Evolutionary conservation across 2,113 vertebrate genomes (phyloP), one percentile per base, ranked within the genome.

Genomic region (Stomatorhinus ivindoensis): DNA sequence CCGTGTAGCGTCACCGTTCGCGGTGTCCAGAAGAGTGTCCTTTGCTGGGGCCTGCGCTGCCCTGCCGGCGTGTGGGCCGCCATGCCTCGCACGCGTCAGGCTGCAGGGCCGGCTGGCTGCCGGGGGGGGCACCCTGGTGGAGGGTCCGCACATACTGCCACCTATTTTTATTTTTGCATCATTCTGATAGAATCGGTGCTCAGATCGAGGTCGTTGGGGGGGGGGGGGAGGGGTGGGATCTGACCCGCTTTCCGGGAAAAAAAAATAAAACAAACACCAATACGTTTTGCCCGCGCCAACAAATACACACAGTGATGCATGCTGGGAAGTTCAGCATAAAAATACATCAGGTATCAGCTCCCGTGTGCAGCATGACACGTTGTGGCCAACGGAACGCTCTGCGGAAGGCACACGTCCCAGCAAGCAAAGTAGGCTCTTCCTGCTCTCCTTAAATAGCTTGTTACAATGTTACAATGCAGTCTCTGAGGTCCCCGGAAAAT

Each of bases 181-280:
- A 80, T 73, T 90, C 53, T 92, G 89, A 92, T 92, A 88, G 89
- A 94, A 93, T 94, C 53, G 89, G 90, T 91, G 90, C 92, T 91
- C 91, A 91, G 86, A 88, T 83, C 89, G 88, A 91, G 91, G 89
- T 93, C 93, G 93, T 91, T 85, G 90, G 86, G 89, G 88, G 91
- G 89, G 90, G 84, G 90, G 88, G 91, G 88, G 88, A n/a, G 87
- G 44, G 91, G 88, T 76, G n/a, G n/a, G 90, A 91, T 88, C 91
- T 93, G 93, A 92, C 92, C 93, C 92, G 92, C 86, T 94, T 94
- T 80, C 85, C 4, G 76, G 27, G 90, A 91, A 89, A 48, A 85
- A 85, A 51, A 82, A 31, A 65, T 9, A 31, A 31, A 69, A 69
- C 9, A 69, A 61, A 88, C n/a, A 87, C 35, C 91, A 61, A 92